Conservation (phyloP, 2,888 invertebrate genomes). For the Mamestra brassicae region DNA sequence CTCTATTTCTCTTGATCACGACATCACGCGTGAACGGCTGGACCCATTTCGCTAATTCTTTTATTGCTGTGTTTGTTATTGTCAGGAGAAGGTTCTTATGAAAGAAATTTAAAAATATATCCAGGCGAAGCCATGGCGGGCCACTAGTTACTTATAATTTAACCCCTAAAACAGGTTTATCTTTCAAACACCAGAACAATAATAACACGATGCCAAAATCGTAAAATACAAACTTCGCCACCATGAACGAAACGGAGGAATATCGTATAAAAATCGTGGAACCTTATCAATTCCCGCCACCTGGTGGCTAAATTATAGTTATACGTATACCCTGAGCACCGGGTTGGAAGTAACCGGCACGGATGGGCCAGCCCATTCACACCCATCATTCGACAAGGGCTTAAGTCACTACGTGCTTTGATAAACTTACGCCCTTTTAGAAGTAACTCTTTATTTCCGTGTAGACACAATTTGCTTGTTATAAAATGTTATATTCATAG, state of each 20-base stretch:
- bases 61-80: too few relatives aligned
- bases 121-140: too few relatives aligned
- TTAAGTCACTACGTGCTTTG: constrained; percentile 44
- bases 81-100: too few relatives aligned
- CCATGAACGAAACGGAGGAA: neutral
- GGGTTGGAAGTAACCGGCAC: constrained; percentile 67
- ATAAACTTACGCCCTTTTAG: constrained; percentile 40
- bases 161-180: constrained; percentile 1
- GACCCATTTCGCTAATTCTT: too few relatives aligned
- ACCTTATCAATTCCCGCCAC: constrained; percentile 67
- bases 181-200: neutral
- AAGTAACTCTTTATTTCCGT: constrained; percentile 22
- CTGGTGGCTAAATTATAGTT: constrained; percentile 63
- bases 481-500: constrained; percentile 33
- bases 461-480: constrained; percentile 49
- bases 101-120: too few relatives aligned
- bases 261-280: constrained; percentile 32
- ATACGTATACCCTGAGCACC: constrained; percentile 46
- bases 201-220: constrained; percentile 6
- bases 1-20: too few relatives aligned
- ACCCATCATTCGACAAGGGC: constrained; percentile 55
- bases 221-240: constrained; percentile 14
- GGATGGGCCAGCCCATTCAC: constrained; percentile 57
- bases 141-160: neutral
- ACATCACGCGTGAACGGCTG: too few relatives aligned